Conservation (phyloP, 2,888 invertebrate species). For the Rhopalosiphum nymphaeae region DNA sequence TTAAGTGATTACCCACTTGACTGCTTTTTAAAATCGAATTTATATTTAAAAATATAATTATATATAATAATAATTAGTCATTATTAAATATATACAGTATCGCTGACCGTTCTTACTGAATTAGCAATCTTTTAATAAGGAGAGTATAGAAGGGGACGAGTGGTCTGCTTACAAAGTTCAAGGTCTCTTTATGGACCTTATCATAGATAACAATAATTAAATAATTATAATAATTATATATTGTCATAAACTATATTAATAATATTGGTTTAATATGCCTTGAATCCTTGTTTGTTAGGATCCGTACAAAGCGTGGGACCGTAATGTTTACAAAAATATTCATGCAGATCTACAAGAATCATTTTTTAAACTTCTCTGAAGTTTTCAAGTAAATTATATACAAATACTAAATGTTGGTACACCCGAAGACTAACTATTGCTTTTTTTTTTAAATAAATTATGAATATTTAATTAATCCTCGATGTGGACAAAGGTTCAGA, state of each 20-base stretch:
- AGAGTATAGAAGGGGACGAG: not conserved
- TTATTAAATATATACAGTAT: not conserved
- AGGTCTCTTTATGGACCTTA: not conserved
- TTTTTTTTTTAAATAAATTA: too few species aligned
- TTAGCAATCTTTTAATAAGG: not conserved
- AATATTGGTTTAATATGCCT: not conserved
- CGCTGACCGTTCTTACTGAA: not conserved
- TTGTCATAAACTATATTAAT: not conserved
- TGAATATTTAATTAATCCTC: too few species aligned
- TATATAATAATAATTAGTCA: not conserved
- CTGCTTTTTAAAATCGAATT: not conserved
- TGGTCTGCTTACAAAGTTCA: not conserved
- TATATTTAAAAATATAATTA: not conserved
- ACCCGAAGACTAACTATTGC: too few species aligned
- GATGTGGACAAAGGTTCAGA: not conserved
- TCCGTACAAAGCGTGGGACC: not conserved
- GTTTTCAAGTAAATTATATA: not conserved
- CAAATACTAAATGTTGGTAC: not conserved
- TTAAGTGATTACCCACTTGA: not conserved
- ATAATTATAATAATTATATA: not conserved
- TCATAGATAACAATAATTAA: not conserved
- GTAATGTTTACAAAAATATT: not conserved
- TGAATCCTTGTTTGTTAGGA: not conserved
- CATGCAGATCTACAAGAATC: not conserved
- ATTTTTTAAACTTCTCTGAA: not conserved